A percentile compares a stretch with the other conserved stretches of the same genome.
These are phyloP conservation scores for Fringilla coelebs DNA, from an alignment of 2,797 vertebrate species.

Conservation along the genomic window DNA sequence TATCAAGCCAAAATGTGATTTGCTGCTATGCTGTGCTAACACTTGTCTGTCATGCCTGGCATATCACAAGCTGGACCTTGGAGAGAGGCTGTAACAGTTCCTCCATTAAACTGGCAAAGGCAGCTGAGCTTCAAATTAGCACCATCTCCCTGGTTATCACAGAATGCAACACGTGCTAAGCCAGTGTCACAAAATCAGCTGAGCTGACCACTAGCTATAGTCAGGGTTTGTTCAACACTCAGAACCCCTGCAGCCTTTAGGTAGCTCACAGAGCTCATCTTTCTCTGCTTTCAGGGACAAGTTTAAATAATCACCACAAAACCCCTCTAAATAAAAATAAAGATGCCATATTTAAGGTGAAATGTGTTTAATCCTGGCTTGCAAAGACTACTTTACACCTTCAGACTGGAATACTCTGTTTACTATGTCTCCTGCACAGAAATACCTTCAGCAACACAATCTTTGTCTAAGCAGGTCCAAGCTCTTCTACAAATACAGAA, in stretches of 20 bases:
- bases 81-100: background rate
- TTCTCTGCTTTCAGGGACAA: background rate
- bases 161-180: background rate
- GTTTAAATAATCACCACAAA: background rate
- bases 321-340: background rate
- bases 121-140: background rate
- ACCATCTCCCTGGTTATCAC: background rate
- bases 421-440: background rate
- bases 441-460: background rate
- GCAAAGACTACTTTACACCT: background rate
- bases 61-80: background rate
- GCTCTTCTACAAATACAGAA: background rate
- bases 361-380: background rate
- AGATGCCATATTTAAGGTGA: background rate
- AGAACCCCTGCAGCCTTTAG: background rate
- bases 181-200: background rate
- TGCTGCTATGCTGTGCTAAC: background rate
- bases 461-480: background rate
- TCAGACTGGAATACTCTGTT: background rate
- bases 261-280: background rate
- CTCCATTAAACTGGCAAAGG: background rate
- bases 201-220: background rate
- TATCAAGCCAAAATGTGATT: background rate
- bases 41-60: background rate
- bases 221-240: background rate